phyloP scores from a whole-genome alignment of 1,140 invertebrate genomes.

The Pinna nobilis region DNA sequence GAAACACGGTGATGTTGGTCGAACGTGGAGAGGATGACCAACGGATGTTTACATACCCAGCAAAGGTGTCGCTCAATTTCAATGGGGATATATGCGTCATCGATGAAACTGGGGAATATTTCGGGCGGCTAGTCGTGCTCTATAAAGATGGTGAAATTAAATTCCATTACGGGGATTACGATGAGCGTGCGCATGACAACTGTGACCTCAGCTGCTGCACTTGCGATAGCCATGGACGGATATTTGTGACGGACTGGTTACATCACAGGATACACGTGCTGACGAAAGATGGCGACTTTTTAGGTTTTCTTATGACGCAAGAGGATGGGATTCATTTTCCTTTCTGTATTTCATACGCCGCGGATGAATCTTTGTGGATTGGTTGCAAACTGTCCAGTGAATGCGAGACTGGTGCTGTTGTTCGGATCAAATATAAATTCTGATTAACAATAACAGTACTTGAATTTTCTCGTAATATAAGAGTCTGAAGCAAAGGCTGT shows the following conservation, averaged over 20 bases:
- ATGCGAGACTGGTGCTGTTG: not conserved
- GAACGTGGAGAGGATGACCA: not conserved
- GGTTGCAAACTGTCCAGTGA: slow-evolving; percentile 8
- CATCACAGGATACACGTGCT: slow-evolving; percentile 21
- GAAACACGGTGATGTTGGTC: not conserved
- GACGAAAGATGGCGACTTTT: slow-evolving; percentile 5
- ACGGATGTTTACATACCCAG: slow-evolving; percentile 14
- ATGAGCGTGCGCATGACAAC: not conserved
- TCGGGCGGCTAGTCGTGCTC: slow-evolving; percentile 1
- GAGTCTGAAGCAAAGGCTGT: too few species aligned
- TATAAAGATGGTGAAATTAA: not conserved
- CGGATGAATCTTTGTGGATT: slow-evolving; percentile 16
- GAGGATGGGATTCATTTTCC: slow-evolving; percentile 25
- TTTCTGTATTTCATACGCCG: not conserved
- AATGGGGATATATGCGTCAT: slow-evolving; percentile 18
- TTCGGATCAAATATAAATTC: slow-evolving; percentile 19
- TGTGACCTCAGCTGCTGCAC: slow-evolving; percentile 16
- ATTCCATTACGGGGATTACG: slow-evolving; percentile 9
- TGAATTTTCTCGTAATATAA: too few species aligned
- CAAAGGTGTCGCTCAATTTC: slow-evolving; percentile 10
- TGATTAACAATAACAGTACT: too few species aligned
- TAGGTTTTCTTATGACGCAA: slow-evolving; percentile 14
- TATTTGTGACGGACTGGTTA: slow-evolving; percentile 9
- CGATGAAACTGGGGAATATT: slow-evolving; percentile 15
- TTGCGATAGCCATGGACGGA: slow-evolving; percentile 1